Evolutionary conservation across 2,797 vertebrate genomes (phyloP).

Genomic region (Vespertilio murinus): DNA sequence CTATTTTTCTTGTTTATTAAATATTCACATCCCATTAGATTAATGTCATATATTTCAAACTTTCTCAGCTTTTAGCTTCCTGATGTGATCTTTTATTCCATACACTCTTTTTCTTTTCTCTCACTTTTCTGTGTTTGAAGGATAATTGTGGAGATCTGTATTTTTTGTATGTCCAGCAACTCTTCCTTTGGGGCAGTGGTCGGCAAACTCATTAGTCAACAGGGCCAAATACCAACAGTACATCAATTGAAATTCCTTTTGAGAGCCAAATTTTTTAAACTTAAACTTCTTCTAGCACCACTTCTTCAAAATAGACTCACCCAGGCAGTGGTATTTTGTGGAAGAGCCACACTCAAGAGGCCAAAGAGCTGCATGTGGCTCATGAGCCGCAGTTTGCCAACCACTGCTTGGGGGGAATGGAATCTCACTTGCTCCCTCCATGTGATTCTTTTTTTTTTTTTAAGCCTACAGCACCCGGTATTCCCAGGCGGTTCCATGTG

Average conservation of each 20-base stretch:
- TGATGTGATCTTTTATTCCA: neutral
- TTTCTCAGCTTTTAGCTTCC: neutral
- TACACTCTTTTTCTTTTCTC: neutral
- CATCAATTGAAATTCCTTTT: too few species aligned
- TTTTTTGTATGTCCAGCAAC: neutral
- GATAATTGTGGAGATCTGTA: neutral
- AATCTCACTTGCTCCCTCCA: neutral
- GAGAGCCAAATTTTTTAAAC: too few species aligned
- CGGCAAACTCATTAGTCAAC: too few species aligned
- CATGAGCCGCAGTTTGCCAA: too few species aligned
- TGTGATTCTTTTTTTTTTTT: neutral
- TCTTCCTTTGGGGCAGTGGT: neutral
- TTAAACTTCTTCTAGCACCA: too few species aligned
- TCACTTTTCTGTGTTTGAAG: neutral
- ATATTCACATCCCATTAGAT: neutral
- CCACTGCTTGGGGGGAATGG: neutral
- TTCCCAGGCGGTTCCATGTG: too few species aligned
- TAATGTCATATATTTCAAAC: neutral
- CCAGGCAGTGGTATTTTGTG: too few species aligned
- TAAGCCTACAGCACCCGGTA: too few species aligned
- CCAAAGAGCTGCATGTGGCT: too few species aligned
- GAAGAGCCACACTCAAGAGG: too few species aligned
- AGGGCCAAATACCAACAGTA: too few species aligned
- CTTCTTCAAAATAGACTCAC: too few species aligned
- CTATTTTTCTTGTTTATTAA: conserved; percentile 26